Percentiles rank a stretch among this genome's conserved stretches.
Conservation (phyloP, 2,888 invertebrate species). For the Harmothoe impar region DNA sequence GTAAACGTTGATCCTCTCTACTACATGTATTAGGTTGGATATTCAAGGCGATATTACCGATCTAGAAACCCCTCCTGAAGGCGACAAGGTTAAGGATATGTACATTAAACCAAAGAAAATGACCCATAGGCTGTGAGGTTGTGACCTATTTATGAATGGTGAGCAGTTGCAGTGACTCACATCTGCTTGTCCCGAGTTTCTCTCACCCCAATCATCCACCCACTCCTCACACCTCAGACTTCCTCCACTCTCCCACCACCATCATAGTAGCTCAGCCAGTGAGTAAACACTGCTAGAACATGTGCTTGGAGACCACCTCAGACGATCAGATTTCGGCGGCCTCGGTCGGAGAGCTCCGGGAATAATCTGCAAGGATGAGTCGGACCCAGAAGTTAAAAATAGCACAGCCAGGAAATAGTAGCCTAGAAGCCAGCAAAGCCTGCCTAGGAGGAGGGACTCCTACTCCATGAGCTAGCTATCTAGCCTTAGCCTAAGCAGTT, state of each 20-base stretch:
- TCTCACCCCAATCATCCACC: not conserved
- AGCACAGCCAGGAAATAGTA: conserved; percentile 27
- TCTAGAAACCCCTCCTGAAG: no score
- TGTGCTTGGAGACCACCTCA: not conserved
- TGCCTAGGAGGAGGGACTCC: not conserved
- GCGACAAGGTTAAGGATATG: no score
- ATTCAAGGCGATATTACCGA: no score
- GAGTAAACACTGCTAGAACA: not conserved
- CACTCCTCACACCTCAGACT: not conserved
- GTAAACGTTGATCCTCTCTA: no score
- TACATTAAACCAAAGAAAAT: no score
- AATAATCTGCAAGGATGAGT: not conserved
- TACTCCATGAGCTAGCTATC: not conserved
- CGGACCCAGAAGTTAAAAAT: not conserved
- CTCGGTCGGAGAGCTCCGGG: not conserved
- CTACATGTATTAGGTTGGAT: no score
- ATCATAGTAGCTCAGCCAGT: not conserved
- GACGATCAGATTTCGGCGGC: conserved; percentile 28
- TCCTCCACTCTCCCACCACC: not conserved
- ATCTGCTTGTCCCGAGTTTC: no score
- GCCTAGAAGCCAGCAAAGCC: not conserved
- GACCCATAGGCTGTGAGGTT: no score
- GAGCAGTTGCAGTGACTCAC: no score
- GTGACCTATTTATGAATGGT: no score
- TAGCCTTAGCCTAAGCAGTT: no score